phyloP scores from a whole-genome alignment of 2,888 invertebrate species.

The Ophioninae sp. region DNA sequence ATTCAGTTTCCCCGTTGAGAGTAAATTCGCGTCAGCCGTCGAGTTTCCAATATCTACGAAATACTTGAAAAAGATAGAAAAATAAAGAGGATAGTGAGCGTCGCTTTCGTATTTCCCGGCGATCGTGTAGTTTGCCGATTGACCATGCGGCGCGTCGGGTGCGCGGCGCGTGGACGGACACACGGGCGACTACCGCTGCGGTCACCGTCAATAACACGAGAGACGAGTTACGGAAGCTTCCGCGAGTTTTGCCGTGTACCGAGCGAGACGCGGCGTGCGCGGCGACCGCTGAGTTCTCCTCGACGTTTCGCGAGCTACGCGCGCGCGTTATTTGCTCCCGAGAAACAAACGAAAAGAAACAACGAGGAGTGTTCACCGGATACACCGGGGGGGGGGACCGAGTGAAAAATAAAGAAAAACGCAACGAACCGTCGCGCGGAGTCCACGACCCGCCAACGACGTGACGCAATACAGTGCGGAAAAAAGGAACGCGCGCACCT shows the following conservation, averaged over 20 bases:
- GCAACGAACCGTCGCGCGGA: not conserved
- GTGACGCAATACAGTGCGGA: conserved; percentile 8
- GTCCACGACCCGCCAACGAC: not conserved
- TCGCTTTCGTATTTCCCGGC: conserved; percentile 50
- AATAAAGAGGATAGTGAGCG: not conserved
- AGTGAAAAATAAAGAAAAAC: not conserved
- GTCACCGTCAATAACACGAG: not conserved
- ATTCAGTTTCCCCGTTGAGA: too few relatives aligned
- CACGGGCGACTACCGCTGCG: conserved; percentile 1
- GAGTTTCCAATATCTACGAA: not conserved
- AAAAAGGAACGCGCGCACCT: not conserved
- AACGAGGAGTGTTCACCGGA: not conserved
- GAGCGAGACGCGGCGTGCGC: not conserved
- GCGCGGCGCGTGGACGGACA: not conserved
- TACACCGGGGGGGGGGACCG: not conserved
- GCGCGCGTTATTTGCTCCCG: not conserved
- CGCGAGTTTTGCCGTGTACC: conserved; percentile 13
- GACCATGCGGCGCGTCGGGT: conserved; percentile 17
- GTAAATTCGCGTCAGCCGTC: too few relatives aligned
- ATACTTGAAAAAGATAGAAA: not conserved
- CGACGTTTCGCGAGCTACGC: not conserved
- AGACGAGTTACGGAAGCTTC: conserved; percentile 18
- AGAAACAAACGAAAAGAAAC: not conserved
- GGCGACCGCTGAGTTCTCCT: conserved; percentile 2
- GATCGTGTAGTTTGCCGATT: conserved; percentile 6